Percentiles rank a stretch among this genome's conserved stretches.
These are phyloP conservation scores for Drosophila birchii DNA, from an alignment of 2,888 invertebrate species.

Conservation along the genomic window DNA sequence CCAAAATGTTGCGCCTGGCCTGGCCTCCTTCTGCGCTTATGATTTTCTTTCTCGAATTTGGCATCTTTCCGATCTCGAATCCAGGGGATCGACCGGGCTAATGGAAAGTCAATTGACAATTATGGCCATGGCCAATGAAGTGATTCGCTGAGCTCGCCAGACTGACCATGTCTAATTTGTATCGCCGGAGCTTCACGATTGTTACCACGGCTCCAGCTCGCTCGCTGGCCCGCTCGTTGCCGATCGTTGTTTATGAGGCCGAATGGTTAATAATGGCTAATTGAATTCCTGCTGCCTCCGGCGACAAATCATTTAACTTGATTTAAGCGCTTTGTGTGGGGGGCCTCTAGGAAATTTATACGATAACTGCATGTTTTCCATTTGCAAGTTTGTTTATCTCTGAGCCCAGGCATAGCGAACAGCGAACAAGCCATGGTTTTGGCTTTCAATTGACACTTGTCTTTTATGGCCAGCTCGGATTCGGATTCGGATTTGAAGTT, in stretches of 20 bases:
- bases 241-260: slow-evolving; percentile 62
- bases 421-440: slow-evolving; percentile 52
- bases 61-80: slow-evolving; percentile 2
- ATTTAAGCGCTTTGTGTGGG: slow-evolving; percentile 75
- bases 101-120: slow-evolving; percentile 83
- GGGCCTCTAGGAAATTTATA: slow-evolving; percentile 42
- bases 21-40: slow-evolving; percentile 41
- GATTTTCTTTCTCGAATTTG: slow-evolving; percentile 32
- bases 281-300: slow-evolving; percentile 77
- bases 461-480: slow-evolving; percentile 34
- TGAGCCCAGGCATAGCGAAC: slow-evolving; percentile 1
- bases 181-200: slow-evolving; percentile 42
- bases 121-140: slow-evolving; percentile 74
- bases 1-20: slow-evolving; percentile 64
- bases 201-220: slow-evolving; percentile 41
- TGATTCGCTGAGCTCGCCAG: slow-evolving; percentile 60
- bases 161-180: slow-evolving; percentile 63
- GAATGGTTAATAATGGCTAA: slow-evolving; percentile 81
- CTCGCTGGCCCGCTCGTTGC: slow-evolving; percentile 57
- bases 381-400: slow-evolving; percentile 27
- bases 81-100: slow-evolving; percentile 59
- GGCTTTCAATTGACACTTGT: slow-evolving; percentile 67
- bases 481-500: slow-evolving; percentile 3
- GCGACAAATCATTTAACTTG: slow-evolving; percentile 80
- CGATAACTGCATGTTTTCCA: slow-evolving; percentile 18